Evolutionary conservation across 2,113 vertebrate species (phyloP), one percentile per base, ranked within the genome.

Genomic region (Scophthalmus maximus): DNA sequence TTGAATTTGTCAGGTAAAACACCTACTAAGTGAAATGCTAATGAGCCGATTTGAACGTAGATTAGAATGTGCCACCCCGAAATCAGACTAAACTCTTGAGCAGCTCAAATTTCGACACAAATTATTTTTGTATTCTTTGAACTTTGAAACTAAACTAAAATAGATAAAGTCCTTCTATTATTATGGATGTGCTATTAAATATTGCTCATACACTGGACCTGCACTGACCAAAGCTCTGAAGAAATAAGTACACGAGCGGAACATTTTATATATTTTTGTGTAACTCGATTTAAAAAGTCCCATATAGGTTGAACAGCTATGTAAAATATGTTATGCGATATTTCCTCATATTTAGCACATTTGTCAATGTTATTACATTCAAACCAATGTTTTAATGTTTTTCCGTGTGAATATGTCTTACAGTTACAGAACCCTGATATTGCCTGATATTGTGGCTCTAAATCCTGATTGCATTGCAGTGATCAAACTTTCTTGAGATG

Each of bases 391-490:
- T 42, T n/a, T n/a, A n/a, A n/a, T 12, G n/a, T 58, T 65, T 26
- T 47, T 8, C 5, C 25, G 4, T 29, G 23, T 61, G 14, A 60
- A 47, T 49, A 34, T 40, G 22, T 20, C 17, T 15, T 32, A 15
- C 42, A 15, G 42, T 57, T 67, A 22, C n/a, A 57, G 36, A 29
- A 65, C 20, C 23, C n/a, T n/a, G n/a, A 58, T 52, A 47, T 25
- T 20, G 15, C 1, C 72, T 74, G 59, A 15, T 12, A 32, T 22
- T 75, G 47, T 55, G 18, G 18, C 47, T 38, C 29, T 68, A 34
- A 64, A 64, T 60, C 51, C 38, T 56, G 30, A 66, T 52, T 62
- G 49, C 6, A 30, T 66, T 53, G 38, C 32, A 47, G 26, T 46
- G 53, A 61, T 27, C 18, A 70, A 26, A 57, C 46, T 49, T 2